Percentiles rank a stretch among this genome's conserved stretches.
These are phyloP conservation scores for Clarias batrachus DNA, from an alignment of 2,113 vertebrate species.

Conservation along the genomic window DNA sequence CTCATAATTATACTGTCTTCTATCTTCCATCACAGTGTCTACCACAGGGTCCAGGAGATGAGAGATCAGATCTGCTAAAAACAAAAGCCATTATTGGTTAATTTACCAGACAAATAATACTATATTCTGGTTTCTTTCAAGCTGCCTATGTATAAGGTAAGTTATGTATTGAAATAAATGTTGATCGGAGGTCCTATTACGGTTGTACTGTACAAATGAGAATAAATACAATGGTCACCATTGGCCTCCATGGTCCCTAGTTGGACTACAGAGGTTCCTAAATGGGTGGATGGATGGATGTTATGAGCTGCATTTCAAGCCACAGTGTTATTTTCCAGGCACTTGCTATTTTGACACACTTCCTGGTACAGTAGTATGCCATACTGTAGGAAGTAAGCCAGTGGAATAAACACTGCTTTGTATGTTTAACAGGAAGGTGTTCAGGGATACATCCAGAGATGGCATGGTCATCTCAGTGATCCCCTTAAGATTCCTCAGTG, in stretches of 20 bases:
- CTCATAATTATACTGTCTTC: slow-evolving; percentile 67
- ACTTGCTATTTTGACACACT: background rate
- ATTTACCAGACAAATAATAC: background rate
- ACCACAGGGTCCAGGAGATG: slow-evolving; percentile 70
- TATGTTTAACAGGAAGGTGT: background rate
- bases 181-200: too few relatives aligned
- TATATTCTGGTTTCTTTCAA: background rate
- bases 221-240: too few relatives aligned
- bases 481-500: background rate
- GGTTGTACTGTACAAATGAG: too few relatives aligned
- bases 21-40: slow-evolving; percentile 59
- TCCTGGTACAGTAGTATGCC: background rate
- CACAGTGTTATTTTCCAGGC: background rate
- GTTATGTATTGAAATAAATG: background rate
- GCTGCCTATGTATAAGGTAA: background rate
- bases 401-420: background rate
- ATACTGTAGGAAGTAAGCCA: background rate
- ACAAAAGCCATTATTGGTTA: background rate
- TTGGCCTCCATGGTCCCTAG: too few relatives aligned
- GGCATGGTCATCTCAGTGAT: background rate
- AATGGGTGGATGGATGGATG: too few relatives aligned
- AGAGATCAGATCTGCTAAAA: slow-evolving; percentile 73
- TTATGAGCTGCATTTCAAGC: background rate
- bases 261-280: too few relatives aligned
- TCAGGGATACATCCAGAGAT: background rate